A percentile compares a stretch with the other conserved stretches of the same genome.
phyloP scores from a whole-genome alignment of 2,113 vertebrate species.

The Hyperoodon ampullatus region DNA sequence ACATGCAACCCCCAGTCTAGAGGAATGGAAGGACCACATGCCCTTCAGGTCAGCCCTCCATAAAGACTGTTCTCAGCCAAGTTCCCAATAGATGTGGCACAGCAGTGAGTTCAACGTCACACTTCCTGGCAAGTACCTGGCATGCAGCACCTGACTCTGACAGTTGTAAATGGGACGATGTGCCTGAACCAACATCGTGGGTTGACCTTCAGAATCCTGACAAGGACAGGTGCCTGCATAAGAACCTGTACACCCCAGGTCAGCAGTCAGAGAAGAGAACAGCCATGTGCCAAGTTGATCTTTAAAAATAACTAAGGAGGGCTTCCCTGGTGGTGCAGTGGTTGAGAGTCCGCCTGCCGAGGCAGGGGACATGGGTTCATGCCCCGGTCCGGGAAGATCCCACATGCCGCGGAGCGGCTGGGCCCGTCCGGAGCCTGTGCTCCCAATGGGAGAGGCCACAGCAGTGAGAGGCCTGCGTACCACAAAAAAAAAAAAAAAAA shows the following conservation, averaged over 20 bases:
- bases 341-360: too few relatives aligned
- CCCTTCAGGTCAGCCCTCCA: not conserved
- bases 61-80: not conserved
- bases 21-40: not conserved
- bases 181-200: not conserved
- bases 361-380: too few relatives aligned
- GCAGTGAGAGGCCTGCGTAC: too few relatives aligned
- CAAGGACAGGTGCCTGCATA: not conserved
- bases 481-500: too few relatives aligned
- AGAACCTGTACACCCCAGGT: not conserved
- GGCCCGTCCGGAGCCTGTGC: too few relatives aligned
- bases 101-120: not conserved
- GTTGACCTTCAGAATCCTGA: not conserved
- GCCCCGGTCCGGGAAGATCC: too few relatives aligned
- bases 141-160: accelerated
- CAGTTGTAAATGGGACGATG: not conserved
- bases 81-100: not conserved
- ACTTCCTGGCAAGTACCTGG: not conserved
- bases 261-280: not conserved
- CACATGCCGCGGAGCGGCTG: too few relatives aligned
- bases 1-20: not conserved
- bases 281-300: not conserved
- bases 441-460: too few relatives aligned
- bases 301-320: not conserved
- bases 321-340: too few relatives aligned